A percentile compares a stretch with the other conserved stretches of the same genome.
Conservation (phyloP, 1,140 invertebrate species). For the Euborellia annulipes region DNA sequence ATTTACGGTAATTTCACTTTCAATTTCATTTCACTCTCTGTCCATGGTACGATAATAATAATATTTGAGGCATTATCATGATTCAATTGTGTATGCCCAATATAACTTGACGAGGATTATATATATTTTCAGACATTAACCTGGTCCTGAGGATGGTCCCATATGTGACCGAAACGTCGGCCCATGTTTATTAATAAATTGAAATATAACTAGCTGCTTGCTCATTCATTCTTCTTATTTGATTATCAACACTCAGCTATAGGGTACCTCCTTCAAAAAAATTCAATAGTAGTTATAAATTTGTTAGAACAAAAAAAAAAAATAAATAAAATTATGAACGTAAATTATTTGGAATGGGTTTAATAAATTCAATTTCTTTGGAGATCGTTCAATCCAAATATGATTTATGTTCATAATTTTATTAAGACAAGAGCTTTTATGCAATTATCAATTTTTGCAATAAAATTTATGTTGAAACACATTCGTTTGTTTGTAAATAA, state of each 20-base stretch:
- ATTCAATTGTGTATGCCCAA: not conserved
- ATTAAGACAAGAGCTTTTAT: not conserved
- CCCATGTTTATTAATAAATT: not conserved
- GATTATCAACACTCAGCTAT: too few species aligned
- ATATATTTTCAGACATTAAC: not conserved
- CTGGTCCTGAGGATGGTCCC: too few species aligned
- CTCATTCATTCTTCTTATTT: too few species aligned
- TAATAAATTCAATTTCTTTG: not conserved
- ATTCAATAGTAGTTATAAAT: too few species aligned
- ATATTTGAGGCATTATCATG: not conserved
- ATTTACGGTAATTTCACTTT: slow-evolving; percentile 29
- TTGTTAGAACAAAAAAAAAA: too few species aligned
- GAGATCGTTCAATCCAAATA: not conserved
- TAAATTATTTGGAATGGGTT: not conserved
- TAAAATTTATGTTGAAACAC: not conserved
- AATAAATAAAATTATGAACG: too few species aligned
- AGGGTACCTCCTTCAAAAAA: too few species aligned
- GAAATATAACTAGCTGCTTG: not conserved
- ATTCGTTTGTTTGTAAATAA: not conserved
- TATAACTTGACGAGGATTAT: not conserved
- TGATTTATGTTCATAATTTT: not conserved
- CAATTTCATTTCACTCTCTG: not conserved
- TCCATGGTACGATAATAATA: not conserved
- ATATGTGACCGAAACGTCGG: too few species aligned
- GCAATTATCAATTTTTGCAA: not conserved